Base-by-base conservation (phyloP, 1,140 invertebrate species). In the Papilio helenus region DNA sequence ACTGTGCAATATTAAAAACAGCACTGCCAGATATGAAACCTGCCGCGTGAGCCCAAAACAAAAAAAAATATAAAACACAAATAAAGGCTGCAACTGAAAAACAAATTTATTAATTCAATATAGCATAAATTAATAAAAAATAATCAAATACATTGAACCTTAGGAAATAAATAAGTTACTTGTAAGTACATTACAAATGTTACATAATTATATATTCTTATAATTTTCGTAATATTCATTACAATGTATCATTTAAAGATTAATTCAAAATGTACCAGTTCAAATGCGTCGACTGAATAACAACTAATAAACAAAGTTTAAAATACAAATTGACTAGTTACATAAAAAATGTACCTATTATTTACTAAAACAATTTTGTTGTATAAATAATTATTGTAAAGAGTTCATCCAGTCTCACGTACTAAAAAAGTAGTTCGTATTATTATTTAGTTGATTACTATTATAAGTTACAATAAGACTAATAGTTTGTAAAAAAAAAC, bases 1-100 rank as follows among this genome's bases (percentile, higher is more conserved):
- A 81, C 97, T 92, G 93, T 98, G 99, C 55, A 99, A 95, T 76
- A 98, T 90, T 77, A 99, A 96, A 91, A 99, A 99, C 90, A 99
- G 96, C 34, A 95, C 92, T 87, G 97, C 96, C 84, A 99, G 95
- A 29, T 97, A 97, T 44, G 97, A 95, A 77, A 95, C 91, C 94
- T 95, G 90, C 84, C 86, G 84, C 88, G 87, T 85, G 85, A 83
- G 85, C 84, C 90, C 92, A 88, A 88, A 88, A 87, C 81, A 85
- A 78, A 89, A 85, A 82, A 82, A 89, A 89, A 81, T 46, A 46
- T 46, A 12, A 34, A 68, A 68, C 23, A 68, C 58, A 65, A 68
- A 68, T 20, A 68, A 68, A 68, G 26, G 61, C 23, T 68, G 61
- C 61, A 68, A 68, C 26, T 68, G 61, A 68, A 68, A 68, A 68